A percentile compares a stretch with the other conserved stretches of the same genome.
These are phyloP conservation scores for Panopea generosa DNA, from an alignment of 2,888 invertebrate genomes.

Conservation along the genomic window DNA sequence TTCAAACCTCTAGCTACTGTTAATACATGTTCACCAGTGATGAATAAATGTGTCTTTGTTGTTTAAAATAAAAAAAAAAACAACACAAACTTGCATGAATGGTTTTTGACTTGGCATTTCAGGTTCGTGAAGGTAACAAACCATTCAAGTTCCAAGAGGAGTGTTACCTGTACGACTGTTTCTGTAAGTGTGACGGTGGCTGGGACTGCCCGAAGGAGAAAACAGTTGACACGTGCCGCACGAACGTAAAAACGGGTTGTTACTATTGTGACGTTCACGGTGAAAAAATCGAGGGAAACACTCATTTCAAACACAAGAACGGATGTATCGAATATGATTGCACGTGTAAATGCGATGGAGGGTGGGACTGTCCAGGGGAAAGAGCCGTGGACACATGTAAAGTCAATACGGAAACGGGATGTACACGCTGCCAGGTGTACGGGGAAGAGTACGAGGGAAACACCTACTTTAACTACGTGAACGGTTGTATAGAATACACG, in stretches of 20 bases:
- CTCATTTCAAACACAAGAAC: conserved; percentile 69
- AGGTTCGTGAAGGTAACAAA: conserved; percentile 52
- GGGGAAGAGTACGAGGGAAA: conserved; percentile 67
- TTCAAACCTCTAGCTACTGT: too few relatives aligned
- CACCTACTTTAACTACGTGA: conserved; percentile 67
- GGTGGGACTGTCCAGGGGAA: conserved; percentile 76
- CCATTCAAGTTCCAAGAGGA: conserved; percentile 65
- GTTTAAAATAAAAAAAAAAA: too few relatives aligned
- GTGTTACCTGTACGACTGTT: conserved; percentile 71
- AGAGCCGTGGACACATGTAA: conserved; percentile 68
- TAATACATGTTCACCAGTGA: too few relatives aligned
- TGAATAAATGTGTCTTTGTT: too few relatives aligned
- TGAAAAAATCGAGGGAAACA: conserved; percentile 63
- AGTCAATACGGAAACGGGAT: conserved; percentile 42
- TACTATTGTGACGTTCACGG: conserved; percentile 67
- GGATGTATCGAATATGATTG: conserved; percentile 75
- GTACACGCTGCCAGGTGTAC: conserved; percentile 68
- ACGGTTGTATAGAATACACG: conserved; percentile 73
- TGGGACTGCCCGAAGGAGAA: conserved; percentile 70
- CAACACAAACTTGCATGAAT: neutral
- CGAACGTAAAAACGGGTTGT: conserved; percentile 62
- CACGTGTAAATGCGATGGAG: conserved; percentile 77
- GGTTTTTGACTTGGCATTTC: neutral
- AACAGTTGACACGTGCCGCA: conserved; percentile 61
- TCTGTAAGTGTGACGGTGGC: conserved; percentile 71